Evolutionary conservation across 2,888 invertebrate species (phyloP), one percentile per base, ranked within the genome.

Genomic region (Zelleria hepariella): DNA sequence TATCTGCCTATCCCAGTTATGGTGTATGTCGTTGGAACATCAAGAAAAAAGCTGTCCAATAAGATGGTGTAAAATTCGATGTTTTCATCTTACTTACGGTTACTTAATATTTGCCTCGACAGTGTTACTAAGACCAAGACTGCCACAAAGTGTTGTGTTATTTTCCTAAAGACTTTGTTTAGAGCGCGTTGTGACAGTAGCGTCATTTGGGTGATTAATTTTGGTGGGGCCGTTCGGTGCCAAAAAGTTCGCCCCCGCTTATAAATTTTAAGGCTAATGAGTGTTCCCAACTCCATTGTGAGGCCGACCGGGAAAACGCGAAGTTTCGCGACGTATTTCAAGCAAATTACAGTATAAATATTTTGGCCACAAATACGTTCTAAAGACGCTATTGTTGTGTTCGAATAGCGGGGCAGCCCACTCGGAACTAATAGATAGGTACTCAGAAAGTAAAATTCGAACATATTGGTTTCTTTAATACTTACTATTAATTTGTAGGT

Each of bases 251-350:
- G 64, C 64, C 65, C 65, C 61, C 71, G 73, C 70, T 72, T 72
- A 70, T 73, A 69, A 72, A 71, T 71, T 70, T 67, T 68, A 66
- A 61, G 70, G 70, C 68, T 75, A 74, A 75, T 72, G 74, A 71
- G 74, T 69, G 69, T 70, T 70, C 64, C 61, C 64, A 64, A 65
- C 68, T 68, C 68, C 67, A 68, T 69, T 72, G 68, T 69, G 66
- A 63, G 64, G 65, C 65, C 61, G 66, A 62, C 67, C 65, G 67
- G 61, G 62, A 65, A 66, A 67, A 67, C 68, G 65, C 67, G 20
- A 49, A 56, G 26, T 47, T 49, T 56, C 47, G 24, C 15, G 15
- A 56, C 18, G 32, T 26, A 62, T 61, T 59, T 62, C 58, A 60
- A 59, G 57, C 55, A 59, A 61, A 62, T 59, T 59, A 57, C 58